Evolutionary conservation across 2,888 invertebrate species (phyloP).

Genomic region (Parthenolecanium corni): DNA sequence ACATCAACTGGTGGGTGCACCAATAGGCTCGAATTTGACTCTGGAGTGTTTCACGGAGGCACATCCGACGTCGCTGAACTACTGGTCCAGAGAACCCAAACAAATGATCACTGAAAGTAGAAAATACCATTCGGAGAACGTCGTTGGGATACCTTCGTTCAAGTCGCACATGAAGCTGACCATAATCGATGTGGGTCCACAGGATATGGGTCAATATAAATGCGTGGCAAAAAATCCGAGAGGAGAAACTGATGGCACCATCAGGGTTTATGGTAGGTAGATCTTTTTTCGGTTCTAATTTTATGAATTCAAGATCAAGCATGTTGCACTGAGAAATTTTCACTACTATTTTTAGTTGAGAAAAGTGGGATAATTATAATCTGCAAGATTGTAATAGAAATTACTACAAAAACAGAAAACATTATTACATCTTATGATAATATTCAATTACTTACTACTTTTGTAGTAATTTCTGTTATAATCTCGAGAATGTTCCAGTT

Average conservation of each 20-base stretch:
- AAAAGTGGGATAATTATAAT: too few species aligned
- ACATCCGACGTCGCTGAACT: conserved; percentile 79
- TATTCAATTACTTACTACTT: too few species aligned
- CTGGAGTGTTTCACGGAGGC: conserved; percentile 84
- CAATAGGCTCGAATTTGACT: conserved; percentile 68
- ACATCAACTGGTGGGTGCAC: conserved; percentile 77
- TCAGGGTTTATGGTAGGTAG: conserved; percentile 75
- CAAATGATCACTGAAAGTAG: conserved; percentile 77
- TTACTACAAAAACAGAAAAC: too few species aligned
- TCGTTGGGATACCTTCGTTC: conserved; percentile 41
- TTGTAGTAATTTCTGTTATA: too few species aligned
- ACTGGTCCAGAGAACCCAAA: conserved; percentile 77
- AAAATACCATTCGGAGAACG: conserved; percentile 52
- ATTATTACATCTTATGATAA: too few species aligned
- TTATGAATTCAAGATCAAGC: too few species aligned
- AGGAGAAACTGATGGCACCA: conserved; percentile 80
- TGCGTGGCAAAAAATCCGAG: conserved; percentile 82
- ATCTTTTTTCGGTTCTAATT: too few species aligned
- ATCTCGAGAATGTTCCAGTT: too few species aligned
- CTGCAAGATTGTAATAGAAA: too few species aligned
- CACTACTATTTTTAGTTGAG: too few species aligned
- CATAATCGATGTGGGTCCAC: conserved; percentile 57
- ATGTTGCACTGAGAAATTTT: too few species aligned
- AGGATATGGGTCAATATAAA: conserved; percentile 78
- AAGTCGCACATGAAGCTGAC: conserved; percentile 79